Evolutionary conservation across 2,113 vertebrate species (phyloP).

Genomic region (Sclerurus mexicanus): DNA sequence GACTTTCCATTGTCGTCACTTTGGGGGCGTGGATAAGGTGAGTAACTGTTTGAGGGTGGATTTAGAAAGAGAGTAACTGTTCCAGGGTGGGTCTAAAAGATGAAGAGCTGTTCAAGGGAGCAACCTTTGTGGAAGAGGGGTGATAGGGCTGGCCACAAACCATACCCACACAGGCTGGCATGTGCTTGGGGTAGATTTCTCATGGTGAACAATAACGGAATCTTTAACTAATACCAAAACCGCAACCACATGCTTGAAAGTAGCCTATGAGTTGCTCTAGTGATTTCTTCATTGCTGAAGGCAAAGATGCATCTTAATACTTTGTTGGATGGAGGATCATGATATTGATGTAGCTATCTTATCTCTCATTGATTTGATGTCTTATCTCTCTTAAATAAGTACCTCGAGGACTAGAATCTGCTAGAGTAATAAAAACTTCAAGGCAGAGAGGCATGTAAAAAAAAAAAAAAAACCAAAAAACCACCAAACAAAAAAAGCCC

Average conservation of each 20-base stretch:
- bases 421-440: neutral
- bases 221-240: neutral
- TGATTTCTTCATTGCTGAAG: neutral
- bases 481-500: neutral
- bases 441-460: neutral
- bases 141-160: neutral
- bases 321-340: neutral
- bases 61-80: slow-evolving; percentile 65
- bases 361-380: neutral
- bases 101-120: slow-evolving; percentile 20
- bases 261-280: neutral
- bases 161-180: neutral
- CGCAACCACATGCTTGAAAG: neutral
- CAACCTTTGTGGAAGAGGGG: neutral
- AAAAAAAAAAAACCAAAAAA: neutral
- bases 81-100: slow-evolving; percentile 51
- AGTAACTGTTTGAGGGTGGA: slow-evolving; percentile 34
- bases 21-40: slow-evolving; percentile 68
- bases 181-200: neutral
- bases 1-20: slow-evolving; percentile 68
- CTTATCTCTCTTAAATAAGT: neutral
- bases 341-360: neutral
- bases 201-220: neutral
- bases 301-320: neutral
- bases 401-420: neutral